These are phyloP conservation scores for Azemiops feae DNA, from an alignment of 2,113 vertebrate species.

Conservation along the genomic window DNA sequence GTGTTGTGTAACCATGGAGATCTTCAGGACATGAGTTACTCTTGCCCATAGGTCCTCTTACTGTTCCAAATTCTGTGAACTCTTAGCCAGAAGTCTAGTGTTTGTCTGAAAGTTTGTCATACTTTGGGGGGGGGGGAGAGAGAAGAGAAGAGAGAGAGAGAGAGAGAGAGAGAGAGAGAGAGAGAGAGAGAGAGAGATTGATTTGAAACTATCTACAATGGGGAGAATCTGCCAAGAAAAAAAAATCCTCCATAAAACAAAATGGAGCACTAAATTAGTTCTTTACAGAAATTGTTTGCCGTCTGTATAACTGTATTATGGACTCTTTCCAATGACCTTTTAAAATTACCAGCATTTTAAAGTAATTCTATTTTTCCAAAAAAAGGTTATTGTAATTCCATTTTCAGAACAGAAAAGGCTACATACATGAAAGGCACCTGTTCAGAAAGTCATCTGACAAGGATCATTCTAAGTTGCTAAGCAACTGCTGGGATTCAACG, in stretches of 20 bases:
- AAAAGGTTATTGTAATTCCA: neutral
- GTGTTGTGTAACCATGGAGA: neutral
- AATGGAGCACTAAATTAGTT: neutral
- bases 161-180: too few species aligned
- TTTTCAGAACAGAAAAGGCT: neutral
- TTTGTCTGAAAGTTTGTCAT: neutral
- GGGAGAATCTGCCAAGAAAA: neutral
- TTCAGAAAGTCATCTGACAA: neutral
- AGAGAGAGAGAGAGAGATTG: neutral
- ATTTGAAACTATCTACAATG: neutral
- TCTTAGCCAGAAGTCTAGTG: neutral
- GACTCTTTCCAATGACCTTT: neutral
- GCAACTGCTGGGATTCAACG: neutral
- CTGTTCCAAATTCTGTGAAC: neutral
- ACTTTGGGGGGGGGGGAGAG: neutral
- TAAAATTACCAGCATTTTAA: neutral
- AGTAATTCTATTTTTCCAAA: neutral
- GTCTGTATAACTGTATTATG: neutral
- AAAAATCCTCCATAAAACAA: neutral
- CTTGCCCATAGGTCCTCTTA: neutral
- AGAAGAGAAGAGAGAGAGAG: neutral
- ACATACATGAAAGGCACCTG: neutral
- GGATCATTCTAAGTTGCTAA: neutral
- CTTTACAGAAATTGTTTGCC: neutral
- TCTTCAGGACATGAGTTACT: neutral